Base-by-base conservation (phyloP, 1,140 invertebrate genomes). In the Himalopsyche phryganea region DNA sequence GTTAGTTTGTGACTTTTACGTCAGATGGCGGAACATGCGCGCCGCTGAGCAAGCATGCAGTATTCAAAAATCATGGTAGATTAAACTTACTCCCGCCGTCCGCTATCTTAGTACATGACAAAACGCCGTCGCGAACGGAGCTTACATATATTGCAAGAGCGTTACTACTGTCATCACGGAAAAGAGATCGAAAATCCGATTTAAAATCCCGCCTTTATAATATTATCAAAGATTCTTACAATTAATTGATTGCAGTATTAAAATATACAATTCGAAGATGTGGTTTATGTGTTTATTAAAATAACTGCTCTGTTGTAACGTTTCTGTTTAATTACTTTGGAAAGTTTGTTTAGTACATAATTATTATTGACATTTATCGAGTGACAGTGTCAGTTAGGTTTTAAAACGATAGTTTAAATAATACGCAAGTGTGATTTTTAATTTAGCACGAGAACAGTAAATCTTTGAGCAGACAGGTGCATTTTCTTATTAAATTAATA, bases 311-410 rank as follows among this genome's bases (percentile, higher is more conserved):
- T 28, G 23, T 28, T 28, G 23, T 28, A 28, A 28, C 23, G 23
- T 28, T 28, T 3, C 23, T 9, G 23, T 28, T 28, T 28, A 28
- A 28, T 28, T 28, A 28, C 23, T 28, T 28, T 28, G 23, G 23
- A 28, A 28, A 28, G 23, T 28, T 28, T 28, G 23, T 28, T 28
- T 28, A 28, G 23, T 28, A 28, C 23, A 9, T 52, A 32, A 18
- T 18, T 15, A 52, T 14, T 42, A 52, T 42, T 42, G 50, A 42
- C 44, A 40, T 52, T 52, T 52, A 41, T 42, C 50, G 32, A 52
- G 50, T 52, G 50, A 52, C 41, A 52, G 50, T 52, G 50, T 52
- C 28, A 52, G 50, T 52, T 51, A 28, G 23, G 23, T 28, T 28
- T 28, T 28, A 28, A 5, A 28, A 28, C 23, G 23, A 28, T 28